Percentiles rank a stretch among this genome's conserved stretches.
These are phyloP conservation scores for Suricata suricatta DNA, from an alignment of 2,113 vertebrate species.

Conservation along the genomic window DNA sequence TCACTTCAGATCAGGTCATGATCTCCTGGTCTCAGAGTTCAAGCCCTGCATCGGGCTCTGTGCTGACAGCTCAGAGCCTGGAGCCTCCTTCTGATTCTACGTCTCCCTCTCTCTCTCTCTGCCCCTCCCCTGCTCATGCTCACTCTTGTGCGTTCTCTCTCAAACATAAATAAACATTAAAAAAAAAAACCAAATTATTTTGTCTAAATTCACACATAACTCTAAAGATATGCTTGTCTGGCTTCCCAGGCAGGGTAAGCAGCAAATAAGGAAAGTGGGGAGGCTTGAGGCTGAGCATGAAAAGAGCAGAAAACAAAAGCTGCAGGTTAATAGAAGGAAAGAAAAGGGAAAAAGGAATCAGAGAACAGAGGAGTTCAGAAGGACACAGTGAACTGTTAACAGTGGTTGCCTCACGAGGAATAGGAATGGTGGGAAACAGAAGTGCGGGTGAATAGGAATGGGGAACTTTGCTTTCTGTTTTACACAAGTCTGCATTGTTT, in stretches of 20 bases:
- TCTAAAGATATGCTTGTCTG: background rate
- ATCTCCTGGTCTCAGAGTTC: too few relatives aligned
- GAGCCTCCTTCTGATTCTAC: too few relatives aligned
- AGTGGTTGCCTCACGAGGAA: background rate
- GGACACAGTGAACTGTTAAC: background rate
- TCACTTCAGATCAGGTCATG: too few relatives aligned
- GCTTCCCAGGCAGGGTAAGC: conserved; percentile 12
- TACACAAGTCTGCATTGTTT: background rate
- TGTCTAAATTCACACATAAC: conserved; percentile 6
- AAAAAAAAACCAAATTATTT: conserved; percentile 30
- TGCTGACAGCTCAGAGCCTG: too few relatives aligned
- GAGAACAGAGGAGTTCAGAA: background rate
- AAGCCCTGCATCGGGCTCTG: too few relatives aligned
- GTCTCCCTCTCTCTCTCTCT: too few relatives aligned
- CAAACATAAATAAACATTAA: too few relatives aligned
- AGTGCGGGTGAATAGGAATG: background rate
- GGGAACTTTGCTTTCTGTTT: conserved; percentile 45
- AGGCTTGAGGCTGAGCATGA: background rate
- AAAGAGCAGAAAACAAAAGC: conserved; percentile 3
- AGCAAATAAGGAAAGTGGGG: background rate
- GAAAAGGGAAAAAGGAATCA: background rate
- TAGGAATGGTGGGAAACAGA: background rate
- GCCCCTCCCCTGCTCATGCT: too few relatives aligned
- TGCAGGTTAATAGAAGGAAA: background rate
- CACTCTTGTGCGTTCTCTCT: too few relatives aligned